phyloP scores from a whole-genome alignment of 2,113 vertebrate genomes.

The Dunckerocampus dactyliophorus region DNA sequence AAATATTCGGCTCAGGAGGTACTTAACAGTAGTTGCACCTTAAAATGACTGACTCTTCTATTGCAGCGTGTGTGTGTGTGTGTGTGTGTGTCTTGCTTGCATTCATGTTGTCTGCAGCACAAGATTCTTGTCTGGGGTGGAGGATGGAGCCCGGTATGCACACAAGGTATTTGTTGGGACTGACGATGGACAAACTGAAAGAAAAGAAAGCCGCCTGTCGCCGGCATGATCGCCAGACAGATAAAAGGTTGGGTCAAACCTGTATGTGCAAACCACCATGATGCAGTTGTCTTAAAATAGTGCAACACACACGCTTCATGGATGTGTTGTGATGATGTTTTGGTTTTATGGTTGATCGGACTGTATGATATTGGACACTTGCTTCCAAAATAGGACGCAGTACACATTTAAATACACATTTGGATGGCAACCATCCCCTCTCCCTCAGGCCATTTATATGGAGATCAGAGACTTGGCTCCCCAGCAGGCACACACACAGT shows the following conservation, averaged over 20 bases:
- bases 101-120: background rate
- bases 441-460: slow-evolving; percentile 47
- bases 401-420: slow-evolving; percentile 27
- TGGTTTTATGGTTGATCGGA: slow-evolving; percentile 17
- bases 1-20: no score
- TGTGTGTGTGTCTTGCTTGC: background rate
- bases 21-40: no score
- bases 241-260: slow-evolving; percentile 6
- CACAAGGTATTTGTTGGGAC: slow-evolving; percentile 1
- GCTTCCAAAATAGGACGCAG: slow-evolving; percentile 22
- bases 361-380: slow-evolving; percentile 6
- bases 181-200: background rate
- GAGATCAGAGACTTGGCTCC: slow-evolving; percentile 41
- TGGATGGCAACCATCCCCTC: slow-evolving; percentile 26
- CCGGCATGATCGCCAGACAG: slow-evolving; percentile 1
- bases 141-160: slow-evolving; percentile 1
- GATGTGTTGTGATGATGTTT: slow-evolving; percentile 11
- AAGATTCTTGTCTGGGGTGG: background rate
- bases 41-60: no score
- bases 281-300: background rate
- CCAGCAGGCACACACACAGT: background rate
- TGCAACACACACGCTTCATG: background rate
- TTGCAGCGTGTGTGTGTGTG: no score
- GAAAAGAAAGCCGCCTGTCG: slow-evolving; percentile 1
- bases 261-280: background rate